A percentile compares a stretch with the other conserved stretches of the same genome.
These are phyloP conservation scores for Xanthorhoe designata DNA, from an alignment of 2,888 invertebrate genomes.

Conservation along the genomic window DNA sequence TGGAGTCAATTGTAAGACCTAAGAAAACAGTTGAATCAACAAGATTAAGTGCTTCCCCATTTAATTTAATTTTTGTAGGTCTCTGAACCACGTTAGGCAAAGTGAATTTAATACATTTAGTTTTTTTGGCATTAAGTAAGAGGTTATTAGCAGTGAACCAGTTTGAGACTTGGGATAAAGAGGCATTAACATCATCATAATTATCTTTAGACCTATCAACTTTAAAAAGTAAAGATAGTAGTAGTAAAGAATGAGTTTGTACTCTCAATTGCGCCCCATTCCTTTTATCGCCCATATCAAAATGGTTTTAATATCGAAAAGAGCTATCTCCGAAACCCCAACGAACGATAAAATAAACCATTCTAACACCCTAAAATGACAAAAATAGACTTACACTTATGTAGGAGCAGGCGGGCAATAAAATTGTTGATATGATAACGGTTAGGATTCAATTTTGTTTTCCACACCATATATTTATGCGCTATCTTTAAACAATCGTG, in stretches of 20 bases:
- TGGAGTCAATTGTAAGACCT: no score
- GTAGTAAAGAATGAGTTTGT: background rate
- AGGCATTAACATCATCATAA: no score
- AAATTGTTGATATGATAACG: constrained; percentile 8
- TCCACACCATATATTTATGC: background rate
- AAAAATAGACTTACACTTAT: constrained; percentile 34
- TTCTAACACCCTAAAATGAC: constrained; percentile 35
- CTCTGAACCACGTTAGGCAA: no score
- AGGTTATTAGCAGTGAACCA: no score
- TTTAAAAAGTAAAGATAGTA: no score
- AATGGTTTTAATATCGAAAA: constrained; percentile 30
- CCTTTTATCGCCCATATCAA: constrained; percentile 18
- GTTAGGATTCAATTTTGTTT: constrained; percentile 15
- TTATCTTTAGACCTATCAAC: no score
- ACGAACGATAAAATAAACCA: constrained; percentile 43
- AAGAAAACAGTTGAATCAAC: no score
- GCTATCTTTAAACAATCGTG: background rate
- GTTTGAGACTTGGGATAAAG: no score
- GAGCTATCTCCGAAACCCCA: constrained; percentile 26
- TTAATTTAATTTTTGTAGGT: no score
- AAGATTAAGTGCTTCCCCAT: no score
- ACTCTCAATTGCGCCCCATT: constrained; percentile 11
- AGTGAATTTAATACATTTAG: no score
- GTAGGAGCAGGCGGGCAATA: constrained; percentile 1
- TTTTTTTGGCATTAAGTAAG: no score